Conservation (phyloP, 1,140 invertebrate species). For the Drosophila persimilis region DNA sequence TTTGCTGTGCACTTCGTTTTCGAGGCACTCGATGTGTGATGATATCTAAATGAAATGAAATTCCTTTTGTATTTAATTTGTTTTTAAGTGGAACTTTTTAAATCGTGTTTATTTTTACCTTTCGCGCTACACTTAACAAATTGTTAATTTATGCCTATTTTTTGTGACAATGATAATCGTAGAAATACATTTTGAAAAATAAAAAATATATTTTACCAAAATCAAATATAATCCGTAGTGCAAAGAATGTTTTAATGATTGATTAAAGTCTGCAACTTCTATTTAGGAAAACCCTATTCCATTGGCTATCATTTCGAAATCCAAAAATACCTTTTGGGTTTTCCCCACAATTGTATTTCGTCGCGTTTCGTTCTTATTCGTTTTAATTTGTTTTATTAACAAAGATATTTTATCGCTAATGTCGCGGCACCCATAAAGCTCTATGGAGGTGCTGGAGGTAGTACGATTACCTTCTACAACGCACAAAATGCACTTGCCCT, state of each 20-base stretch:
- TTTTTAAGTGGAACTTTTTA: constrained; percentile 53
- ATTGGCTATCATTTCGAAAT: constrained; percentile 8
- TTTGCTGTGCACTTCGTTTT: constrained; percentile 70
- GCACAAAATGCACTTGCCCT: constrained; percentile 67
- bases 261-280: neutral
- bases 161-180: constrained; percentile 41
- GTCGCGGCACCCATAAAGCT: constrained; percentile 67
- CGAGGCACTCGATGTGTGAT: constrained; percentile 52
- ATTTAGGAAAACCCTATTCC: constrained; percentile 1
- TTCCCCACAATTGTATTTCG: constrained; percentile 30
- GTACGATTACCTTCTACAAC: constrained; percentile 36
- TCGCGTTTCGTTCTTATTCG: constrained; percentile 20
- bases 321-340: constrained; percentile 47
- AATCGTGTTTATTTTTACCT: constrained; percentile 53
- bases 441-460: constrained; percentile 33
- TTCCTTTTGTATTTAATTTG: constrained; percentile 74
- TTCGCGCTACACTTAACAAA: constrained; percentile 46
- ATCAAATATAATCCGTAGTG: neutral
- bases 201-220: constrained; percentile 31
- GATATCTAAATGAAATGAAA: constrained; percentile 29
- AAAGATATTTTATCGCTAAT: constrained; percentile 74
- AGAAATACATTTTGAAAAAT: constrained; percentile 32
- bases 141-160: constrained; percentile 56
- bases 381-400: constrained; percentile 77
- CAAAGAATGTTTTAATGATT: neutral